Base-by-base conservation (phyloP, 2,113 vertebrate species). In the Paracanthobrama guichenoti region DNA sequence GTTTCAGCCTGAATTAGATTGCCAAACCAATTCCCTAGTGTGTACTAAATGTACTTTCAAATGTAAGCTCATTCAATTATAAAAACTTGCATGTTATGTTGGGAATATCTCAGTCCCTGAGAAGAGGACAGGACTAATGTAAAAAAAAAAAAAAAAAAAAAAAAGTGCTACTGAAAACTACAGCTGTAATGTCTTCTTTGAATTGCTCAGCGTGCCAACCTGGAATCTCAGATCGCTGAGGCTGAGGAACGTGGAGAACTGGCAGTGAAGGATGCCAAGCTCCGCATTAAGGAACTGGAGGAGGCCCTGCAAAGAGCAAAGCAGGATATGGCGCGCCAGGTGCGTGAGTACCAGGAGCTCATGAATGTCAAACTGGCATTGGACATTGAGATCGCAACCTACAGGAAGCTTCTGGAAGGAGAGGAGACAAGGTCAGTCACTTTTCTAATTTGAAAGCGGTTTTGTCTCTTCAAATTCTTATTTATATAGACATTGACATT, bases 301-400 rank as follows among this genome's bases (percentile, higher is more conserved):
- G 94, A 91, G 0, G 97, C 96, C 3, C 89, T 99, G 24, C 94
- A 96, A 81, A 96, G 94, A 88, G 93, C 94, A 86, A 97, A 97
- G 74, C 95, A 96, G 4, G 96, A 98, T 86, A 95, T 99, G 95
- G 93, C 95, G 7, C 91, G 93, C 64, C 95, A 97, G 90, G 88
- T 97, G 62, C 92, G 94, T 0, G 96, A 98, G 24, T 96, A 98
- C 92, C 96, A 98, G 91, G 96, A 97, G 84, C 95, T 99, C 2
- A 95, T 96, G 95, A 97, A 95, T 0, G 81, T 95, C 88, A 98
- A 99, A 67, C 88, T 99, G 90, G 95, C 96, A 50, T 92, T 99
- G 92, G 97, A 98, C 81, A 93, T 99, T 2, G 97, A 98, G 92
- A 99, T 99, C 0, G 95, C 95, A 0, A 98, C 97, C 82, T 98